Base-by-base conservation (phyloP, 2,797 vertebrate species). In the Lateolabrax maculatus region DNA sequence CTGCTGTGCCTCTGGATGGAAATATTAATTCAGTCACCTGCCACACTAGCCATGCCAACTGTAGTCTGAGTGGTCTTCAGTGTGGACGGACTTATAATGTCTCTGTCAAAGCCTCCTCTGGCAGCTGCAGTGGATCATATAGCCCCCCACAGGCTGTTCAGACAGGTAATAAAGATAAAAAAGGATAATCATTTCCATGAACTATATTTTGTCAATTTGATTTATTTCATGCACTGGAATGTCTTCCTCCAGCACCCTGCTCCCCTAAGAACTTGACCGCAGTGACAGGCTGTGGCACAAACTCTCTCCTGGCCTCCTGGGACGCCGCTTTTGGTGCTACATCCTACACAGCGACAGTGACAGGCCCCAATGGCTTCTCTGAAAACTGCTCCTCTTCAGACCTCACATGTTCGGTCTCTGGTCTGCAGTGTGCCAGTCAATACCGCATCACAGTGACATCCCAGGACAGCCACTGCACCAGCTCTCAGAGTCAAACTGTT, bases 1-100 rank as follows among this genome's bases (percentile, higher is more conserved):
- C 13, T 3, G 89, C 91, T 5, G 49, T 44, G 36, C 77, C 71
- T 0, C 52, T 83, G 55, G 19, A 36, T 52, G 87, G 70, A 34
- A 77, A 71, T 12, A 46, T 48, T 12, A 79, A 27, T n/a, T 51
- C 69, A 1, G 68, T 71, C 41, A 77, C 55, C 43, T 95, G 94
- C 72, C 55, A 77, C 25, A 86, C 87, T 1, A 67, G 44, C 29
- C 21, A 37, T 4, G 27, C 63, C 52, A 90, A 25, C 76, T 96
- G 94, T 67, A 77, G 53, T 41, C 84, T 96, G 46, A 83, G 19
- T 1, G 78, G 75, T 21, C 89, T 95, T 49, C 84, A 82, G 68
- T 95, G 95, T 81, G 94, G 95, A 51, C 46, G 72, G 31, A 69
- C 23, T 6, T 94, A 94, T 64, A 93, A 74, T 1, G 85, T 95